phyloP scores from a whole-genome alignment of 2,113 vertebrate species.

The Oreochromis spilurus region DNA sequence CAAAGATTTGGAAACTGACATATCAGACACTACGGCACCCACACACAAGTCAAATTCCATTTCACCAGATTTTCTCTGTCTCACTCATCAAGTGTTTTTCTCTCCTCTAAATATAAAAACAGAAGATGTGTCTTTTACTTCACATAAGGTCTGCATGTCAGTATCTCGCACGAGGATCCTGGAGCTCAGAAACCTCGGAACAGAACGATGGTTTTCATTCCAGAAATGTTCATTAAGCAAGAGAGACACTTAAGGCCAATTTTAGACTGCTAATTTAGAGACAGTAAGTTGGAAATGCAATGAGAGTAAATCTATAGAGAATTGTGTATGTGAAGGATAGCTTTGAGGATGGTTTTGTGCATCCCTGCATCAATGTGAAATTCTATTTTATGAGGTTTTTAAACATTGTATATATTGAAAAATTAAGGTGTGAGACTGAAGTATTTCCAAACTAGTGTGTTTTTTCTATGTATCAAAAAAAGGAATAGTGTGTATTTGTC shows the following conservation, averaged over 20 bases:
- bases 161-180: neutral
- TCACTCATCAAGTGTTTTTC: neutral
- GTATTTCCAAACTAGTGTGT: neutral
- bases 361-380: neutral
- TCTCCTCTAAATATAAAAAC: conserved; percentile 23
- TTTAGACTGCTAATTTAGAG: conserved; percentile 2
- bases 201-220: conserved; percentile 10
- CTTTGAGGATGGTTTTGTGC: neutral
- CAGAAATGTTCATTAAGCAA: conserved; percentile 5
- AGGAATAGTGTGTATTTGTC: neutral
- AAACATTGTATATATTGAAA: neutral
- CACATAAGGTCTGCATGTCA: neutral
- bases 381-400: neutral
- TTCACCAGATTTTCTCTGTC: conserved; percentile 28
- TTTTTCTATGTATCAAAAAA: neutral
- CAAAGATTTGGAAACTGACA: conserved; percentile 16
- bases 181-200: conserved; percentile 1
- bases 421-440: neutral
- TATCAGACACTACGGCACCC: conserved; percentile 18
- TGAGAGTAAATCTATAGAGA: neutral
- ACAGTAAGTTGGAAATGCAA: neutral
- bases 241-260: conserved; percentile 7
- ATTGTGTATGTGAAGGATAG: neutral
- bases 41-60: conserved; percentile 46
- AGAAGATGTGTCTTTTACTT: conserved; percentile 7